Conservation (phyloP, 2,888 invertebrate genomes). For the Eilema griseolum region DNA sequence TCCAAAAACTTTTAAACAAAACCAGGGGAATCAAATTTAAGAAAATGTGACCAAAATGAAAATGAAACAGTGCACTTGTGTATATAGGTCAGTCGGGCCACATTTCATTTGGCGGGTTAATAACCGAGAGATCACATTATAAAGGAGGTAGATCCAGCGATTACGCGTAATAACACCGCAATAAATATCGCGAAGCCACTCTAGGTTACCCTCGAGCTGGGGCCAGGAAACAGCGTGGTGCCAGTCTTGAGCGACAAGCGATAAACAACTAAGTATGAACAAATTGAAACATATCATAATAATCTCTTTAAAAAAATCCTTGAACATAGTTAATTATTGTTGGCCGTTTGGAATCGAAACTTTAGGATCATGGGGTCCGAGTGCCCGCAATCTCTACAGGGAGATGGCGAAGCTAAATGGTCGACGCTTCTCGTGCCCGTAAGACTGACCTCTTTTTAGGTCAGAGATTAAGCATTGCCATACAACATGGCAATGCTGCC, state of each 20-base stretch:
- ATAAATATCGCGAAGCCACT: constrained; percentile 81
- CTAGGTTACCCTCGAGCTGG: constrained; percentile 66
- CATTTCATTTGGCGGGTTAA: constrained; percentile 66
- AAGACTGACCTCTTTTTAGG: no score
- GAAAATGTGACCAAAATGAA: constrained; percentile 30
- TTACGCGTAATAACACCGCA: constrained; percentile 80
- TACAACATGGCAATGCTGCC: no score
- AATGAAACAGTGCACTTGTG: constrained; percentile 37
- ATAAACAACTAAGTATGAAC: neutral
- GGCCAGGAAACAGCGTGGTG: constrained; percentile 35
- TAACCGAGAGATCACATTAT: constrained; percentile 75
- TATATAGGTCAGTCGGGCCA: constrained; percentile 57
- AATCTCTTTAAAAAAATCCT: neutral
- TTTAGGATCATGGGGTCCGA: no score
- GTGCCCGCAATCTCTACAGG: no score
- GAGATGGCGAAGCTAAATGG: no score
- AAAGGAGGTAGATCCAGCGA: constrained; percentile 78
- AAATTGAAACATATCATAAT: no score
- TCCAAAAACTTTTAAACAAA: neutral
- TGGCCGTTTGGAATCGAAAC: no score
- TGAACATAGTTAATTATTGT: neutral
- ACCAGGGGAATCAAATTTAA: constrained; percentile 7
- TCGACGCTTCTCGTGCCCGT: no score
- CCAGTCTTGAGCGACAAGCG: constrained; percentile 36
- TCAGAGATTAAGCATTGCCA: no score